Base-by-base conservation (phyloP, 2,797 vertebrate genomes). In the Eptatretus atami region DNA sequence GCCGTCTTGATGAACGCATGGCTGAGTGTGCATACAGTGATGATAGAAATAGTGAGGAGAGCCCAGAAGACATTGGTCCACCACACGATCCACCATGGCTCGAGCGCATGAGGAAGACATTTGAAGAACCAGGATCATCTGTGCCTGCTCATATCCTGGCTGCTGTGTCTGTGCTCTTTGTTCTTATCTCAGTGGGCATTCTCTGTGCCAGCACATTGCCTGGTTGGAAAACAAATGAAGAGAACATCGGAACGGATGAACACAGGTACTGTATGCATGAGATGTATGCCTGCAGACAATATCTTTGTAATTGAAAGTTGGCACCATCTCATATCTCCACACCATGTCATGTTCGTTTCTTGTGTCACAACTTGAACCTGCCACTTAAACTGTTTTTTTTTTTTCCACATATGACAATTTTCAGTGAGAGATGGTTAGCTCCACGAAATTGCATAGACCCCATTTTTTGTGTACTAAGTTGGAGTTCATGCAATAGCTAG, bases 151-250 rank as follows among this genome's bases (percentile, higher is more conserved):
- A 95, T 76, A 77, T 98, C 67, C 71, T 95, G 73, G 90, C 90
- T 53, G 79, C 79, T 12, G 77, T 98, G 67, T 98, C 90, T 6
- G 81, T 95, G 65, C 77, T 95, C 64, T 94, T 95, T 71, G 88
- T 98, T 66, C 82, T 98, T 53, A 75, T 93, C 69, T 98, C 90
- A 66, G 92, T 98, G 90, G 79, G 94, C 67, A 85, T 95, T 72
- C 74, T 98, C 70, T 98, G 88, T 65, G 85, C 84, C 54, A 94
- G 90, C 76, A 95, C 90, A 11, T 74, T 95, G 69, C 90, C 90
- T 10, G 87, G 95, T 73, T 94, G 90, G 88, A 81, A 92, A 69
- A 81, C 81, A 12, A 84, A 85, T 52, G 86, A 93, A 76, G 84
- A 81, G 70, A 82, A n/a, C n/a, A 25, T 76, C 67, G 82, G 81